Evolutionary conservation across 2,888 invertebrate species (phyloP), one percentile per base, ranked within the genome.

Genomic region (Teleiodes luculella): DNA sequence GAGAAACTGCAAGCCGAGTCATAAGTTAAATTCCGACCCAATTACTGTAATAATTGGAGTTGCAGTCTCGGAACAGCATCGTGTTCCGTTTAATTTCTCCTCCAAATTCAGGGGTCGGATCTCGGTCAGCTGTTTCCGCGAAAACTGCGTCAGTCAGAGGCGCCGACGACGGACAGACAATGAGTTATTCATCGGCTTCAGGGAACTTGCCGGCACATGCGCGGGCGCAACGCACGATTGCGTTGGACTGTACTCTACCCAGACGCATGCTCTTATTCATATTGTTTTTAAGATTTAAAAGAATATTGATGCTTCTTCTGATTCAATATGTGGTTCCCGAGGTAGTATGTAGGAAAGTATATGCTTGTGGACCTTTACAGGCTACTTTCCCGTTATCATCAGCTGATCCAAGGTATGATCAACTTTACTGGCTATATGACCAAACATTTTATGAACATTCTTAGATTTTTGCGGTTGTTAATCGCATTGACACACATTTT

Each of bases 161-260:
- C 43, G 20, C 39, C 39, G 39, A 41, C 39, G 84, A 83, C 86
- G 79, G 70, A 81, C 82, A 74, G 81, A 89, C 89, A 89, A 89
- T 89, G 89, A 82, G 86, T 89, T 89, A 89, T 89, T 89, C 89
- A 89, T 89, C 79, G 84, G 76, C 76, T 87, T 89, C 85, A 70
- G 67, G 84, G 84, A 89, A 83, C 74, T 77, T 39, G 28, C 37
- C 41, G 50, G 51, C 51, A 37, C 20, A 13, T 20, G 49, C 73
- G 41, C 16, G 13, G 16, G 18, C 75, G 80, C 76, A 78, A 84
- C 83, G 86, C 86, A 85, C 86, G 84, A 86, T 84, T 86, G 80
- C 85, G 72, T 66, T 74, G 73, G 71, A 66, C 68, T 62, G 68
- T 71, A 64, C 65, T 65, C 74, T 70, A 69, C 57, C 69, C 69